Base-by-base conservation (phyloP, 2,888 invertebrate species). In the Catonia carolina region DNA sequence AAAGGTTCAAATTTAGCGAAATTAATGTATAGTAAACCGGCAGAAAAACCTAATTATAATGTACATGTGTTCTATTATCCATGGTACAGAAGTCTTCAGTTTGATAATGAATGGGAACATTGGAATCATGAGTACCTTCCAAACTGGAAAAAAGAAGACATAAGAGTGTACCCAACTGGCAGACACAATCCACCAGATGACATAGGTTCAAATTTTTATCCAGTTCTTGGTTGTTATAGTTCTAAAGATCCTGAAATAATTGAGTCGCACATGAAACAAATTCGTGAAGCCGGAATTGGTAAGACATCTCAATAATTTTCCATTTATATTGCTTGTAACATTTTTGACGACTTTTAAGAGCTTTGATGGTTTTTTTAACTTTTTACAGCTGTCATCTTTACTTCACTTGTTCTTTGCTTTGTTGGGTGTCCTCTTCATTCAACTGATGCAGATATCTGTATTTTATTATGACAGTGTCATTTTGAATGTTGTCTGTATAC, bases 261-360 rank as follows among this genome's bases (percentile, higher is more conserved):
- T 33, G 71, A 75, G 20, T 70, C 74, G 52, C 84, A 84, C 63
- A 80, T 84, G 75, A 71, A 75, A 62, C 79, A 81, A 69, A 75
- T 84, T 12, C 73, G 74, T 47, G 74, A 73, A 42, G 74, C 80
- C 48, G 81, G 82, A 51, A 75, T 81, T 59, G 77, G 75, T 74
- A 65, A 62, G 61, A 57, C n/a, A n/a, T 6, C 17, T 37, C 7
- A 37, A 37, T 5, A 14, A 15, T 7, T 33, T 33, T 10, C 10
- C 10, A 33, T 8, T 33, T 33, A 33, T 33, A 7, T 33, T 33
- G 33, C 33, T 10, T 33, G 33, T 7, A 33, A 8, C 33, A 7
- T 33, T 33, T 10, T 33, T 10, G 7, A 7, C 33, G 7, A 33
- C 33, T 10, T 33, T 10, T 33, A 8, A 10, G 10, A 33, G 7